These are phyloP conservation scores for Lathronympha strigana DNA, from an alignment of 2,888 invertebrate genomes.

Conservation along the genomic window DNA sequence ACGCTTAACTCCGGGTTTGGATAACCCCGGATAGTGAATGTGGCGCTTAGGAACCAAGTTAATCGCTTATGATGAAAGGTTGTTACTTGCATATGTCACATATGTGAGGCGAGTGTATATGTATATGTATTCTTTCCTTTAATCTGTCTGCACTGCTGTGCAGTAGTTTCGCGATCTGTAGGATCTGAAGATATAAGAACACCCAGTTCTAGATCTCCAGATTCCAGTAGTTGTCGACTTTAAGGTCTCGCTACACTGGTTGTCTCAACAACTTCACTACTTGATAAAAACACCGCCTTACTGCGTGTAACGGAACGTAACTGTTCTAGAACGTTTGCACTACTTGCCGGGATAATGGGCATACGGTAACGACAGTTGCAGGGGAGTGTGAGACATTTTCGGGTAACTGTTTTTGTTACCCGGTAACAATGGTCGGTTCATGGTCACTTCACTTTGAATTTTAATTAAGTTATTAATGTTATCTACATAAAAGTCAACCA, in stretches of 20 bases:
- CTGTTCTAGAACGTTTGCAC: slow-evolving; percentile 50
- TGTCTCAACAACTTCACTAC: neutral
- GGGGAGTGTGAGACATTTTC: slow-evolving; percentile 20
- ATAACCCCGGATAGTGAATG: too few species aligned
- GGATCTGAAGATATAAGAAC: too few species aligned
- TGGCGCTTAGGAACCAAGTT: too few species aligned
- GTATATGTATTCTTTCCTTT: too few species aligned
- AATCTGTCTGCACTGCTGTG: too few species aligned
- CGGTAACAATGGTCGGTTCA: slow-evolving; percentile 23
- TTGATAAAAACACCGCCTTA: slow-evolving; percentile 28
- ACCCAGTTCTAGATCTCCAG: too few species aligned
- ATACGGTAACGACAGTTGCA: slow-evolving; percentile 36
- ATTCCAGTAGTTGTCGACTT: neutral
- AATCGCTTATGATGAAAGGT: too few species aligned
- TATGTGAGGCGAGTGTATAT: too few species aligned
- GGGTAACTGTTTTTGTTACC: too few species aligned
- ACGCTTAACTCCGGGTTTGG: too few species aligned
- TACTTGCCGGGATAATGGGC: slow-evolving; percentile 44
- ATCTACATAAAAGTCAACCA: neutral
- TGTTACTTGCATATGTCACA: too few species aligned
- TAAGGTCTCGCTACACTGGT: neutral
- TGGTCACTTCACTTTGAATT: slow-evolving; percentile 12
- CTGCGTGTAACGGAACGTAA: slow-evolving; percentile 64
- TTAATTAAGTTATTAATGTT: neutral
- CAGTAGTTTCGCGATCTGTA: too few species aligned